These are phyloP conservation scores for Boulengeromyrus knoepffleri DNA, from an alignment of 2,113 vertebrate genomes.

Conservation along the genomic window DNA sequence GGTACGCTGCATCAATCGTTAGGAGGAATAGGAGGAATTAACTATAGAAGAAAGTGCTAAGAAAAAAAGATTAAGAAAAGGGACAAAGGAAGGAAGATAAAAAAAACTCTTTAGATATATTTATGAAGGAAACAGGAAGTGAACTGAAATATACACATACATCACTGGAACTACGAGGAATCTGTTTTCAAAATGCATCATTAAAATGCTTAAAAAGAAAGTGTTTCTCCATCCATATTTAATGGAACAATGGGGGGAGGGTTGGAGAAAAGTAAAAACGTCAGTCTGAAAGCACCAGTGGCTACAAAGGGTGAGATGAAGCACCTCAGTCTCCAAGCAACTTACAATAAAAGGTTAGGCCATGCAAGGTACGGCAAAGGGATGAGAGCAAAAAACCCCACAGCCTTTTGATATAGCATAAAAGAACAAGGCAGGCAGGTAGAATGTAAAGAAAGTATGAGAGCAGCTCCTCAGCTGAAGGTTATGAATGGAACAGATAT, in stretches of 20 bases:
- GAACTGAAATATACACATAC: neutral
- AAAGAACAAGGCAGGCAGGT: constrained; percentile 59
- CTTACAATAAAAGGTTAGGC: constrained; percentile 93
- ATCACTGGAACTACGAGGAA: too few relatives aligned
- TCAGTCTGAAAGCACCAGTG: constrained; percentile 8
- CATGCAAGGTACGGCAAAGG: constrained; percentile 71
- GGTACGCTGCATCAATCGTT: neutral
- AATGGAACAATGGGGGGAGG: constrained; percentile 6
- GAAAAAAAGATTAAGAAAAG: neutral
- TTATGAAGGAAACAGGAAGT: neutral
- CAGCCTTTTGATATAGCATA: constrained; percentile 63
- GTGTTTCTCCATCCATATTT: neutral
- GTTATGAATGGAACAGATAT: neutral
- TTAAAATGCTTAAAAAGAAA: neutral
- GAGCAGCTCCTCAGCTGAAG: constrained; percentile 38
- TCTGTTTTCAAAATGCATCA: neutral
- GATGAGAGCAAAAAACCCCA: constrained; percentile 55
- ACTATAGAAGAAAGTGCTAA: neutral
- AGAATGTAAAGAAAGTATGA: constrained; percentile 50
- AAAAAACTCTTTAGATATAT: neutral
- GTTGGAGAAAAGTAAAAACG: neutral
- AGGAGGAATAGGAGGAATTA: too few relatives aligned
- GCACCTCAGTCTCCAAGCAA: constrained; percentile 80
- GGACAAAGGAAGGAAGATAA: too few relatives aligned
- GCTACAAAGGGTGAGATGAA: constrained; percentile 69